Evolutionary conservation across 2,888 invertebrate genomes (phyloP).

Genomic region (Caenorhabditis sp.): DNA sequence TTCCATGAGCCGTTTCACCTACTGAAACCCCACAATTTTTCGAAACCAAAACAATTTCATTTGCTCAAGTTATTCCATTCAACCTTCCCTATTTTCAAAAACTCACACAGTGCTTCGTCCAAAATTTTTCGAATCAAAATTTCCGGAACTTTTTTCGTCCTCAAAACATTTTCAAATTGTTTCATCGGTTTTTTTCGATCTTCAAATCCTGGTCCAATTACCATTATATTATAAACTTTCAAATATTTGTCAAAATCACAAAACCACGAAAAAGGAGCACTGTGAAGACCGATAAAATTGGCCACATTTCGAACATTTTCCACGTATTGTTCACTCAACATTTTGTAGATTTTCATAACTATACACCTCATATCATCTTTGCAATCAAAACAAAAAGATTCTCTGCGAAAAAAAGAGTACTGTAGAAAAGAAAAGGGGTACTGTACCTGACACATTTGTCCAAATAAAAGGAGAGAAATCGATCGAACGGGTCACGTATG

Average conservation of each 20-base stretch:
- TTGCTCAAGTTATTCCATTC: no score
- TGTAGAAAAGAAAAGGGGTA: background rate
- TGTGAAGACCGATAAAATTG: background rate
- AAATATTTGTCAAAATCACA: conserved; percentile 13
- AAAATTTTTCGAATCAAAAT: conserved; percentile 5
- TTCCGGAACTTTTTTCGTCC: conserved; percentile 6
- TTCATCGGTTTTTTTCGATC: conserved; percentile 9
- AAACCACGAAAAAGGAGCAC: conserved; percentile 2
- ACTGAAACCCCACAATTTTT: conserved; percentile 3
- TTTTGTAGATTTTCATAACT: conserved; percentile 8
- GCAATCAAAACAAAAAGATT: conserved; percentile 11
- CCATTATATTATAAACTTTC: conserved; percentile 10
- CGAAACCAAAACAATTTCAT: background rate
- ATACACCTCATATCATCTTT: conserved; percentile 12
- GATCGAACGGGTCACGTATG: conserved; percentile 18
- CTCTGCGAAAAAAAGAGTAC: conserved; percentile 1
- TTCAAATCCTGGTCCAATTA: conserved; percentile 12
- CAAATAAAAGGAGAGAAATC: conserved; percentile 17
- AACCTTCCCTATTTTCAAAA: no score
- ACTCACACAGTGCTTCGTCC: conserved; percentile 4
- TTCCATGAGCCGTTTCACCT: conserved; percentile 17
- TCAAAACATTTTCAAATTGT: conserved; percentile 11
- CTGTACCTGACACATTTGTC: conserved; percentile 15
- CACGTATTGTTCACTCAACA: background rate
- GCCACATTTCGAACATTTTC: background rate